A percentile compares a stretch with the other conserved stretches of the same genome.
Evolutionary conservation across 2,113 vertebrate genomes (phyloP).

Genomic region (Rhadina sibilatrix): DNA sequence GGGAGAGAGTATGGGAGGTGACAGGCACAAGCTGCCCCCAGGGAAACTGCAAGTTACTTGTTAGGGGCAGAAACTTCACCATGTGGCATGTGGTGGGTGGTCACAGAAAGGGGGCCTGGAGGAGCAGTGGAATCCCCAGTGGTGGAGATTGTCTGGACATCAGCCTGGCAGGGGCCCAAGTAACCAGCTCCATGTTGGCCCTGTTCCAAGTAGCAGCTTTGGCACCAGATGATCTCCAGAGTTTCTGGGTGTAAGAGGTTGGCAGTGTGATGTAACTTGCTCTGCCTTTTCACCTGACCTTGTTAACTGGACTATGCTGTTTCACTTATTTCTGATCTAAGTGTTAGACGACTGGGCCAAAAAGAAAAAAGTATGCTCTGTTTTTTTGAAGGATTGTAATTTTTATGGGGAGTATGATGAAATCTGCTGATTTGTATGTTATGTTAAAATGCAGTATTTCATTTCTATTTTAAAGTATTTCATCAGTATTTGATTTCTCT

Average conservation of each 20-base stretch:
- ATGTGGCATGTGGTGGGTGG: background rate
- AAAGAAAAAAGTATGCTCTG: background rate
- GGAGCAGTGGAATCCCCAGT: background rate
- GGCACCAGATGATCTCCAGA: background rate
- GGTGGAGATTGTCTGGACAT: background rate
- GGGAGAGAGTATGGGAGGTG: background rate
- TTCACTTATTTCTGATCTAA: background rate
- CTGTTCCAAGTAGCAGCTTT: background rate
- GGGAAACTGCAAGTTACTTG: background rate
- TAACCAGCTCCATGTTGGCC: background rate
- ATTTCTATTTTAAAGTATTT: background rate
- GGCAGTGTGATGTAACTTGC: accelerated
- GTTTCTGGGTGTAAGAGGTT: background rate
- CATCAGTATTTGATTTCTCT: background rate
- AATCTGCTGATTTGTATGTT: background rate
- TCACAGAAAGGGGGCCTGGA: background rate
- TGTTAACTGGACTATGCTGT: background rate
- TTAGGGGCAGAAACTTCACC: background rate
- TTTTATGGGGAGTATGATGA: background rate
- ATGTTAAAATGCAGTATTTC: background rate
- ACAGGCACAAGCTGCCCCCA: background rate
- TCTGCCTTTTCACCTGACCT: background rate
- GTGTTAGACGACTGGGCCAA: background rate
- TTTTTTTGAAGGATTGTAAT: background rate
- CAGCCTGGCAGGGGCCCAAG: background rate